Evolutionary conservation across 2,113 vertebrate genomes (phyloP).

Genomic region (Apteryx owenii): DNA sequence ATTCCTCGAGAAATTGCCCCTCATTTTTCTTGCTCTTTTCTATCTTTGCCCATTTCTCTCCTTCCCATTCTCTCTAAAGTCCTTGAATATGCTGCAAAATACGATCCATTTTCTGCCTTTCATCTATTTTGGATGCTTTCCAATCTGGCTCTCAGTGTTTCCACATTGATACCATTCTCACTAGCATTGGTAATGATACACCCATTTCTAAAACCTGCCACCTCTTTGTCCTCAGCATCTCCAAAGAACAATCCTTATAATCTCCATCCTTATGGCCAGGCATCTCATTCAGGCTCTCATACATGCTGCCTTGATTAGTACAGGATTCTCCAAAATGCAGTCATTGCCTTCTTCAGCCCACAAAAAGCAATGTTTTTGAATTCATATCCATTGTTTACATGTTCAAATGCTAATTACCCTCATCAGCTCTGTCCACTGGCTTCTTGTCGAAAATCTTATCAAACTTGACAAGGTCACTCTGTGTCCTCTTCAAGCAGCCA

Average conservation of each 20-base stretch:
- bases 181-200: not conserved
- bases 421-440: not conserved
- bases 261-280: not conserved
- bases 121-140: not conserved
- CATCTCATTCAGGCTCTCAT: not conserved
- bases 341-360: not conserved
- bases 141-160: not conserved
- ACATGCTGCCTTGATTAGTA: conserved; percentile 13
- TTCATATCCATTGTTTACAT: not conserved
- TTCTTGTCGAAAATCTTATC: not conserved
- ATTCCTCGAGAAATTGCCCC: not conserved
- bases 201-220: not conserved
- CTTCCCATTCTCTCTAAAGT: not conserved
- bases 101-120: not conserved
- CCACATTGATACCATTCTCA: not conserved
- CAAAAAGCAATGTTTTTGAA: not conserved
- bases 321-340: not conserved
- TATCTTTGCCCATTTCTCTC: not conserved
- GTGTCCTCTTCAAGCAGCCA: not conserved
- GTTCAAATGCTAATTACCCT: not conserved
- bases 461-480: not conserved
- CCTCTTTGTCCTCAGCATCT: not conserved
- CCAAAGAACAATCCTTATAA: not conserved
- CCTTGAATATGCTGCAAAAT: not conserved
- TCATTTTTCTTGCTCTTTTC: not conserved